Base-by-base conservation (phyloP, 2,888 invertebrate species). In the Perizoma affinitatum region DNA sequence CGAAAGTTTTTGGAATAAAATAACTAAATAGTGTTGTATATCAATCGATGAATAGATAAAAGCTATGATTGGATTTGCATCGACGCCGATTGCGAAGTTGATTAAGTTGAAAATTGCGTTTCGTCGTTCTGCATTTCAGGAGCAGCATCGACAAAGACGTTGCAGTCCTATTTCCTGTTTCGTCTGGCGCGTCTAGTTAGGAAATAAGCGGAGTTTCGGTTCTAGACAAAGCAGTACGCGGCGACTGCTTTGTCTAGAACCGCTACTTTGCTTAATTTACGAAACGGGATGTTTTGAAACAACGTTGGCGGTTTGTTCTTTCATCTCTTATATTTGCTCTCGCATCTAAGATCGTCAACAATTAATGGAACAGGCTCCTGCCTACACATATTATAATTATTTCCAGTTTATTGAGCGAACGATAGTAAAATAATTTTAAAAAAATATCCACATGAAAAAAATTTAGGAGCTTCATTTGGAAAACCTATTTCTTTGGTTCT, bases 131-230 rank as follows among this genome's bases (percentile, higher is more conserved):
- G 68, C 70, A 72, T 66, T 70, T 62, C 36, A 55, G 48, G 52
- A 58, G 67, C 33, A 45, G 63, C 58, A 49, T 41, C 56, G 62
- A 75, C 73, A 80, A 79, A 80, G 81, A 78, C 74, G 72, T 63
- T 73, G 78, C 76, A 72, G 69, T 71, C 63, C 68, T 71, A 66
- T 76, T 86, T 89, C 88, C 88, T 84, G 76, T 74, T 73, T 70
- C 76, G 88, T 89, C 90, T 88, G 81, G 76, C 73, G 72, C 78
- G 88, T 90, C 90, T 89, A 80, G 76, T 75, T 87, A 86, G 90
- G 90, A 90, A 90, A 88, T 87, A 84, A 82, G 79, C 81, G 81
- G 74, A 82, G 78, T 22, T 22, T 22, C 22, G 22, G 22, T 22
- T 22, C 22, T 22, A 22, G n/a, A 22, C 22, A 22, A 22, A 22